Conservation (phyloP, 1,140 invertebrate genomes). For the Metopolophium dirhodum region DNA sequence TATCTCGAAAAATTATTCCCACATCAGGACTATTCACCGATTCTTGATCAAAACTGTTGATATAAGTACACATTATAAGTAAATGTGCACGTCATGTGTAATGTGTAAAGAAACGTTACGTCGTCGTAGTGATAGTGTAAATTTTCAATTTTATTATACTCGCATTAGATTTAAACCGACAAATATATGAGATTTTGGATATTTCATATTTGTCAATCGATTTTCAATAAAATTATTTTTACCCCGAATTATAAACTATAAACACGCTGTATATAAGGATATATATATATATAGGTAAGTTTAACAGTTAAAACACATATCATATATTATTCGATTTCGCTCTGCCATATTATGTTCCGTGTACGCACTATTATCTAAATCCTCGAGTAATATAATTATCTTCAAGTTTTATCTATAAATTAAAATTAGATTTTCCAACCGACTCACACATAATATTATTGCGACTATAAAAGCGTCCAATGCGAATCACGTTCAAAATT, state of each 20-base stretch:
- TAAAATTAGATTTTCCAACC: background rate
- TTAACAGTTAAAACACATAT: background rate
- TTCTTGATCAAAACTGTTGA: too few species aligned
- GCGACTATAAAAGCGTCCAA: background rate
- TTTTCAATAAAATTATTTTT: background rate
- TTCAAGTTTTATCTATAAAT: background rate
- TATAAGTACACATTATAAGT: too few species aligned
- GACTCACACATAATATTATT: background rate
- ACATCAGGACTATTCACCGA: too few species aligned
- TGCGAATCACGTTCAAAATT: background rate
- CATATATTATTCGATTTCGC: background rate
- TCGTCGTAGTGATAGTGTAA: too few species aligned
- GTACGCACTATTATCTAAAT: background rate
- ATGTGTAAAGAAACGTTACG: too few species aligned
- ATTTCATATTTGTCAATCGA: background rate
- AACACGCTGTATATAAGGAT: background rate
- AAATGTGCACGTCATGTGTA: too few species aligned
- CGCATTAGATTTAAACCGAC: too few species aligned
- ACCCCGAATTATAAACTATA: background rate
- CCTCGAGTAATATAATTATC: background rate
- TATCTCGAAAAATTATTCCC: too few species aligned
- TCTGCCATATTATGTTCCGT: background rate
- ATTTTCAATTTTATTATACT: too few species aligned
- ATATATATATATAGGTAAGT: too few species aligned
- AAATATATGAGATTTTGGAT: too few species aligned